Conservation (phyloP, 2,113 vertebrate genomes). For the Ammodytes dubius region DNA sequence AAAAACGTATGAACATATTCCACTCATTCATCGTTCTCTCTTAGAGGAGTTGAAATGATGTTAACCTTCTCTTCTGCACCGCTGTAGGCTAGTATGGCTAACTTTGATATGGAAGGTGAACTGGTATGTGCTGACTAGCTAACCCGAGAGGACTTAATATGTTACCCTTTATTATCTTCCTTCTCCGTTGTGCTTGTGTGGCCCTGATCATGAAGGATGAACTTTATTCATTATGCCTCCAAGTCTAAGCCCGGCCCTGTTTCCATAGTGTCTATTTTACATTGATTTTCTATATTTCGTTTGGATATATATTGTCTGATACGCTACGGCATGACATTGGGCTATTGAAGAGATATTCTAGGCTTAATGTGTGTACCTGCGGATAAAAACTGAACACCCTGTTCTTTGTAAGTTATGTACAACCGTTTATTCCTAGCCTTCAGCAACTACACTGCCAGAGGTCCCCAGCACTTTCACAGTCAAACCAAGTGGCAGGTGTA, state of each 20-base stretch:
- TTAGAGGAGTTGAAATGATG: background rate
- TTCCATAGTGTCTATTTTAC: background rate
- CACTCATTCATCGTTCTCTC: background rate
- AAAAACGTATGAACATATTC: background rate
- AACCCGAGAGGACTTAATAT: background rate
- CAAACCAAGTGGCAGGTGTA: background rate
- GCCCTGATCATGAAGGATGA: background rate
- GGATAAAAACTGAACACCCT: constrained; percentile 1
- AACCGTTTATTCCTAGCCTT: constrained; percentile 8
- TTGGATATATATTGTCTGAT: background rate
- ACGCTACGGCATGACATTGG: background rate
- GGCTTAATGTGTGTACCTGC: constrained; percentile 2
- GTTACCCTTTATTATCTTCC: background rate
- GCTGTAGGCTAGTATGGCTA: background rate
- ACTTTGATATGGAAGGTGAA: background rate
- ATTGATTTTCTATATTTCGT: background rate
- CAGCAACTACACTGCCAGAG: background rate
- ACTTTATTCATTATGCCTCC: constrained; percentile 1
- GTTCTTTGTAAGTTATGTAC: background rate
- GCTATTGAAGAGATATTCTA: background rate
- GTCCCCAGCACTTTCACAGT: background rate
- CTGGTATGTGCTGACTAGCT: background rate
- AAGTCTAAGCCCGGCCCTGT: background rate
- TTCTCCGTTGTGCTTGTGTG: background rate
- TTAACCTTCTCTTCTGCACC: background rate